Conservation (phyloP, 2,888 invertebrate genomes). For the Clitarchus hookeri region DNA sequence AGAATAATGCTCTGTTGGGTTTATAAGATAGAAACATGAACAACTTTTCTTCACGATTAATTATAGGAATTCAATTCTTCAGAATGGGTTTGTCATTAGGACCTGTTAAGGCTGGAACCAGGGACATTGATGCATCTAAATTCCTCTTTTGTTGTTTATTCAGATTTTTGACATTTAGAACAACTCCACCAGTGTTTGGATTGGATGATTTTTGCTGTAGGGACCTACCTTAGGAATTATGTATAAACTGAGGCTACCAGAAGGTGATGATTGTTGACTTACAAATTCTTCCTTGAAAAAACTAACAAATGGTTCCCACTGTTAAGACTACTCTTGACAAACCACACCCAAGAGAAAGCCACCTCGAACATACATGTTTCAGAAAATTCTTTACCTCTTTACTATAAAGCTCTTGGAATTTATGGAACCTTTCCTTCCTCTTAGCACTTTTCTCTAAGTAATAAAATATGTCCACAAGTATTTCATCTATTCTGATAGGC, state of each 20-base stretch:
- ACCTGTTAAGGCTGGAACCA: background rate
- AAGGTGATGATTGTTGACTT: background rate
- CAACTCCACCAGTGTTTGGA: background rate
- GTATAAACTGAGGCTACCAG: no score
- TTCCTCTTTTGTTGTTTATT: background rate
- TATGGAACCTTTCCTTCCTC: no score
- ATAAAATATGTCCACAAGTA: slow-evolving; percentile 6
- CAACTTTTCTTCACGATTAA: background rate
- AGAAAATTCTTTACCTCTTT: no score
- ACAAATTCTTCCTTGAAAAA: background rate
- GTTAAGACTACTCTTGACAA: background rate
- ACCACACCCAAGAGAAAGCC: background rate
- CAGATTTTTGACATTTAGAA: background rate
- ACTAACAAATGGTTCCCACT: slow-evolving; percentile 12
- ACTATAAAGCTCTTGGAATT: no score
- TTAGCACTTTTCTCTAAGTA: no score
- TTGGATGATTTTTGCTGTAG: background rate
- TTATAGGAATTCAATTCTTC: background rate
- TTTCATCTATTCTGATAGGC: slow-evolving; percentile 17
- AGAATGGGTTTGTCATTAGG: background rate
- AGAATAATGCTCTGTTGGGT: background rate
- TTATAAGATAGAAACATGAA: background rate
- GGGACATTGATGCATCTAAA: background rate
- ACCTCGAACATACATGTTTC: no score
- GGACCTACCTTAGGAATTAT: background rate